These are phyloP conservation scores for Struthidea cinerea DNA, from an alignment of 2,113 vertebrate species.

Conservation along the genomic window DNA sequence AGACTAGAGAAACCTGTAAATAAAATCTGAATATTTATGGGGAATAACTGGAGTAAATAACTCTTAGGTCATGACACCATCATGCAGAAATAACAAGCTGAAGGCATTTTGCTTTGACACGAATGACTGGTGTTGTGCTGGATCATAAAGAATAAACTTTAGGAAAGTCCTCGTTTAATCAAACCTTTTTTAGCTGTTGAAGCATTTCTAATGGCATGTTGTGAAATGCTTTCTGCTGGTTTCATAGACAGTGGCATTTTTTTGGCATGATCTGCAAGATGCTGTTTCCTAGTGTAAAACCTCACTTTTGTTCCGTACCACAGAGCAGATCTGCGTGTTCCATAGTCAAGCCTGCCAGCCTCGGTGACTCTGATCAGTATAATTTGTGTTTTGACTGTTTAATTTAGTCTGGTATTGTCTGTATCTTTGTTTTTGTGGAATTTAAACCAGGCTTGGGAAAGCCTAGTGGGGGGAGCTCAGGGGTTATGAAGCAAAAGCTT, in stretches of 20 bases:
- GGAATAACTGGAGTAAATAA: constrained; percentile 35
- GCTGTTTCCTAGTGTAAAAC: background rate
- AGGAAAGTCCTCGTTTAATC: background rate
- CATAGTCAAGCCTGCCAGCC: background rate
- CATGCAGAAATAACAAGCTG: background rate
- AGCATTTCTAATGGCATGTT: background rate
- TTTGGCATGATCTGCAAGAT: background rate
- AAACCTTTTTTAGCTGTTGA: background rate
- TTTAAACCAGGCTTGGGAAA: background rate
- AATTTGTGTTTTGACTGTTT: background rate
- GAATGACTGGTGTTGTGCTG: background rate
- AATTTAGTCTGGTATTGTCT: background rate
- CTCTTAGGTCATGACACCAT: background rate
- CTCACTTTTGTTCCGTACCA: background rate
- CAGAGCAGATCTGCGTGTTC: background rate
- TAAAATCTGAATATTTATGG: constrained; percentile 10
- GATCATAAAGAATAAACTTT: background rate
- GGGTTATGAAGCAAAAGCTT: background rate
- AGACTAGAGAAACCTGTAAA: constrained; percentile 26
- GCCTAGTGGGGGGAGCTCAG: background rate
- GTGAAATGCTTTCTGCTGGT: background rate
- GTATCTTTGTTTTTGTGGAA: background rate
- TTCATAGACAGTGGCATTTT: background rate
- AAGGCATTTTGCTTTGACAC: background rate
- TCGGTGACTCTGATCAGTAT: background rate